Percentiles rank a stretch among this genome's conserved stretches.
These are phyloP conservation scores for Phrynocephalus forsythii DNA, from an alignment of 2,797 vertebrate species.

Conservation along the genomic window DNA sequence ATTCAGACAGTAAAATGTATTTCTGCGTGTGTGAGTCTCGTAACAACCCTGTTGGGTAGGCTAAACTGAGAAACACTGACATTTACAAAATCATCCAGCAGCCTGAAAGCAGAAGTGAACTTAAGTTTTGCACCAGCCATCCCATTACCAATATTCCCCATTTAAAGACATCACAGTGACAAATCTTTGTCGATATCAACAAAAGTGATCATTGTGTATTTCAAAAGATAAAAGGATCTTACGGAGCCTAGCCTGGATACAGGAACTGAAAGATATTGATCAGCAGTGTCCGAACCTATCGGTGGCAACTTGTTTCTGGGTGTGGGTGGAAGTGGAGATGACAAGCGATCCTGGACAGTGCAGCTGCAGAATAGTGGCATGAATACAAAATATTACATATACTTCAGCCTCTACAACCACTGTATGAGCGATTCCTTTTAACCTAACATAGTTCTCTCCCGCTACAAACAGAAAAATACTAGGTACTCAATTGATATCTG, in stretches of 20 bases:
- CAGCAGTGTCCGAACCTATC: constrained; percentile 73
- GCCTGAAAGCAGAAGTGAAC: neutral
- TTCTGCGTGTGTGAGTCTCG: neutral
- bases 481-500: neutral
- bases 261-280: constrained; percentile 63
- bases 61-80: neutral
- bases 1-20: neutral
- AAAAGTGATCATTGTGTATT: neutral
- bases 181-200: neutral
- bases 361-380: constrained; percentile 70
- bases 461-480: constrained; percentile 5
- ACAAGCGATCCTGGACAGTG: constrained; percentile 66
- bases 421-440: constrained; percentile 15
- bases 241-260: constrained; percentile 74
- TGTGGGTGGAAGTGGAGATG: constrained; percentile 63
- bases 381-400: neutral
- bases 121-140: neutral
- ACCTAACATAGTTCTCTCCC: constrained; percentile 1
- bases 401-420: neutral
- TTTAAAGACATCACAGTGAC: too few relatives aligned
- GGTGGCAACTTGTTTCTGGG: constrained; percentile 78
- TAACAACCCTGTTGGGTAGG: neutral
- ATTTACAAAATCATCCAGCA: neutral
- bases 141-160: neutral
- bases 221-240: constrained; percentile 58